Percentiles rank a stretch among this genome's conserved stretches.
Conservation (phyloP, 2,113 vertebrate genomes). For the Polypterus bichir region DNA sequence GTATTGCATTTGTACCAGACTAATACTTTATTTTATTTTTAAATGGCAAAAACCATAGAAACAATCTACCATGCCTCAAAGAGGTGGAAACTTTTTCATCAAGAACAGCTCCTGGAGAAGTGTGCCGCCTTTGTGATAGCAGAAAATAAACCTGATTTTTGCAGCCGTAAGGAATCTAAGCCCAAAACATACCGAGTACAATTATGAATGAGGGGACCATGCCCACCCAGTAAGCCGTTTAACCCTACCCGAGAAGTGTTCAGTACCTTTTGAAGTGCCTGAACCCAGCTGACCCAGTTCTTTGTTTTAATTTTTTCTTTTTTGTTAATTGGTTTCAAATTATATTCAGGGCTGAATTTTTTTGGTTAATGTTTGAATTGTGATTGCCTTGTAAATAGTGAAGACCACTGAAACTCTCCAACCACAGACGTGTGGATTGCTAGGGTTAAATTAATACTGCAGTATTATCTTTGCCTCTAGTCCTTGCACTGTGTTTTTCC, state of each 20-base stretch:
- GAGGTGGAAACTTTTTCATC: not conserved
- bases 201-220: not conserved
- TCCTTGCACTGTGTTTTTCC: not conserved
- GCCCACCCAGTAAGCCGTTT: not conserved
- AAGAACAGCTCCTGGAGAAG: not conserved
- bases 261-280: not conserved
- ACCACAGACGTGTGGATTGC: not conserved
- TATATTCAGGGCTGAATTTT: not conserved
- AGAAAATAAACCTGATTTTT: not conserved
- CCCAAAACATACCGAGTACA: not conserved
- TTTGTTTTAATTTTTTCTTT: not conserved
- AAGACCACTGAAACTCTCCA: not conserved
- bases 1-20: not conserved
- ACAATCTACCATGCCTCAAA: not conserved
- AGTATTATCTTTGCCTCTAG: not conserved
- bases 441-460: not conserved
- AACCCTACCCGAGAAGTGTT: too few relatives aligned
- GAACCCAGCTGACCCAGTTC: not conserved
- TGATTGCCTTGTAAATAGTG: not conserved
- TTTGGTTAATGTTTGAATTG: not conserved
- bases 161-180: not conserved
- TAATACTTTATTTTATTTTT: not conserved
- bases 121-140: not conserved
- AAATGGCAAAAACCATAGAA: not conserved
- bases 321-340: not conserved